Base-by-base conservation (phyloP, 2,888 invertebrate genomes). In the Heterodera filipjevi region DNA sequence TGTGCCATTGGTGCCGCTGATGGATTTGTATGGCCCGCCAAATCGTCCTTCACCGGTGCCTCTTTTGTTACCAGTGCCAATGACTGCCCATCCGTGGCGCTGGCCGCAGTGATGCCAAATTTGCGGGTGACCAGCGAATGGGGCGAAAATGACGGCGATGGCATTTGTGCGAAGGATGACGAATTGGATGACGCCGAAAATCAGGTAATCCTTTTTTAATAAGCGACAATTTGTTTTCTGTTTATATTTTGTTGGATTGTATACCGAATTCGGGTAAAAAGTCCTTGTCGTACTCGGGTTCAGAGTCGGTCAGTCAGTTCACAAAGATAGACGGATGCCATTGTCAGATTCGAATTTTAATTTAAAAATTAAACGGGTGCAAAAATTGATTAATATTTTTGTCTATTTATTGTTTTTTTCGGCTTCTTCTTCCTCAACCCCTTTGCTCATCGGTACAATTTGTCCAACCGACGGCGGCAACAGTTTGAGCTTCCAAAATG, bases 401-500 rank as follows among this genome's bases (percentile, higher is more conserved):
- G 12, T 39, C 39, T 10, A 12, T 39, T 39, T 39, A 39, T 49
- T 14, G 10, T 3, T 19, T 3, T 49, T 49, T 49, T 49, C 8
- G 49, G 49, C 49, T 59, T 59, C 27, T 10, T 59, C 59, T n/a
- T n/a, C 59, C 22, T 59, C 59, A n/a, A 59, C 27, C 27, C 59
- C 10, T 27, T 59, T 27, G 59, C 76, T 76, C 1, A 22, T 30
- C 27, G 76, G 76, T 16, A 76, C 44, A 44, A 39, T 76, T 76
- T 59, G 68, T 66, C 39, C 66, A 35, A 30, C 76, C 27, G 76
- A 76, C 1, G 66, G 66, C 1, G 66, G 66, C 64, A 35, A 27
- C 10, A 30, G 32, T n/a, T 66, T 76, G 76, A 66, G 39, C 32
- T 66, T 76, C 33, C 66, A 76, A 27, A 76, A 68, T 33, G 76